phyloP scores from a whole-genome alignment of 2,888 invertebrate species.

The Entomobrya proxima region DNA sequence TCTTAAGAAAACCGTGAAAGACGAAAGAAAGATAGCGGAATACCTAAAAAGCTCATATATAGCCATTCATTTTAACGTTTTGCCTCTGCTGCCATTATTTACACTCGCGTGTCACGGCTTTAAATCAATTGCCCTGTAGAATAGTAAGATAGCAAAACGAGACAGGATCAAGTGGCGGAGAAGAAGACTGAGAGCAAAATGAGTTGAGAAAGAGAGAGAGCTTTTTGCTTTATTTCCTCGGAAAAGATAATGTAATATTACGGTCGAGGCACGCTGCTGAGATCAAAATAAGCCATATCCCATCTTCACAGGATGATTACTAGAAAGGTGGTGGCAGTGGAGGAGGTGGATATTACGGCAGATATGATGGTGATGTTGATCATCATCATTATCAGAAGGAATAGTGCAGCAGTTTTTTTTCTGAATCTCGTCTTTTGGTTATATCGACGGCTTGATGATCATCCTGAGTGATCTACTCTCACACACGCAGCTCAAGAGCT shows the following conservation, averaged over 20 bases:
- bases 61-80: not conserved
- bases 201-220: not conserved
- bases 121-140: constrained; percentile 50
- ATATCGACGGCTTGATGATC: no score
- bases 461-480: constrained; percentile 16
- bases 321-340: not conserved
- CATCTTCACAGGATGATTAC: not conserved
- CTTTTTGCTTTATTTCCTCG: constrained; percentile 30
- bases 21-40: not conserved
- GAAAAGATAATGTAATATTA: constrained; percentile 53
- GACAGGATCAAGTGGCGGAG: not conserved
- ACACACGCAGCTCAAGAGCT: not conserved
- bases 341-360: no score
- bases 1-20: constrained; percentile 41
- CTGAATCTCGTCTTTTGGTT: not conserved
- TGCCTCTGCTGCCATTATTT: constrained; percentile 56
- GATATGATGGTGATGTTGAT: not conserved
- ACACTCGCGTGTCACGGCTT: constrained; percentile 60
- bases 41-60: not conserved
- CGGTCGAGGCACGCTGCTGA: constrained; percentile 33
- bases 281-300: constrained; percentile 52
- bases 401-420: not conserved
- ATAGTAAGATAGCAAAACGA: constrained; percentile 4
- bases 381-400: not conserved
- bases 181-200: constrained; percentile 4